These are phyloP conservation scores for Tubulanus polymorphus DNA, from an alignment of 2,888 invertebrate genomes.

Conservation along the genomic window DNA sequence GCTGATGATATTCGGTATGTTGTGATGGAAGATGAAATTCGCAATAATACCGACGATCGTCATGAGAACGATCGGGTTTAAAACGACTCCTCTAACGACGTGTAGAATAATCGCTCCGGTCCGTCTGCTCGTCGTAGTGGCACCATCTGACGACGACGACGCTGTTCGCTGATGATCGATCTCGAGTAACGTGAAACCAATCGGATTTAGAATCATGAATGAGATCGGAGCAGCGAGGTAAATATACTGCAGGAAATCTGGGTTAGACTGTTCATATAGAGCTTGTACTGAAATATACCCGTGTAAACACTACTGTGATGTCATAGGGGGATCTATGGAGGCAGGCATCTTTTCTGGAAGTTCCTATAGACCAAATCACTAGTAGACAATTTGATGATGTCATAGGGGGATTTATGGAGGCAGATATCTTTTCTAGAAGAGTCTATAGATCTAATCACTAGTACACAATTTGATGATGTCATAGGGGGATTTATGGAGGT, in stretches of 20 bases:
- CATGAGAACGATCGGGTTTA: conserved; percentile 89
- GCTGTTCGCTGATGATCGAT: conserved; percentile 61
- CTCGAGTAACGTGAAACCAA: conserved; percentile 86
- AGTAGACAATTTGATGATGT: too few species aligned
- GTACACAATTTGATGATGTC: too few species aligned
- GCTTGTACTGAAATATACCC: conserved; percentile 86
- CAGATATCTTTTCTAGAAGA: too few species aligned
- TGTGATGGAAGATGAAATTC: conserved; percentile 74
- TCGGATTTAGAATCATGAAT: conserved; percentile 83
- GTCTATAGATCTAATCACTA: too few species aligned
- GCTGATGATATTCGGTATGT: conserved; percentile 70
- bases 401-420: too few species aligned
- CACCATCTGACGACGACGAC: neutral
- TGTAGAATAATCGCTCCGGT: conserved; percentile 21
- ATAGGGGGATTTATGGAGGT: too few species aligned
- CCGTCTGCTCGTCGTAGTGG: conserved; percentile 3
- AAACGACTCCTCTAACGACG: conserved; percentile 59
- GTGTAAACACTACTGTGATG: too few species aligned
- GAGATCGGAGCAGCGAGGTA: conserved; percentile 94
- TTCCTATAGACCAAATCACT: too few species aligned
- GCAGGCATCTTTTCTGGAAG: too few species aligned
- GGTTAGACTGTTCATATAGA: conserved; percentile 78
- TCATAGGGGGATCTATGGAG: too few species aligned
- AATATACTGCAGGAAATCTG: conserved; percentile 83
- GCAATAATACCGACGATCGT: conserved; percentile 84